Base-by-base conservation (phyloP, 2,888 invertebrate species). In the Eristalinus sepulchralis region DNA sequence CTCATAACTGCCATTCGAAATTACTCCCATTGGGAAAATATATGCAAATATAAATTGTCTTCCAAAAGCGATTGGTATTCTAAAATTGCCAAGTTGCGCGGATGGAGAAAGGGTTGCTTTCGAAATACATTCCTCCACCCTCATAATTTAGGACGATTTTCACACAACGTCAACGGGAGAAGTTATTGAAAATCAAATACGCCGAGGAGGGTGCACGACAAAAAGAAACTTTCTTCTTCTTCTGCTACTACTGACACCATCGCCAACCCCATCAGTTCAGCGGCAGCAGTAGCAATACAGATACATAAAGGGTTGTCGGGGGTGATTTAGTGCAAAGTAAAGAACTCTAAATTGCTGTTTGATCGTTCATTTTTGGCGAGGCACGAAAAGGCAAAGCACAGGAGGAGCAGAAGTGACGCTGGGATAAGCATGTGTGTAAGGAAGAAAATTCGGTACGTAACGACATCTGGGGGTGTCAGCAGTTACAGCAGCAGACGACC, bases 131-230 rank as follows among this genome's bases (percentile, higher is more conserved):
- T 79, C 83, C 83, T 83, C 64, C 73, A 71, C 83, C 83, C 86
- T 79, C 86, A 86, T 86, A 86, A 86, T 86, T 86, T 83, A 86
- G 57, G 78, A 86, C 86, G 77, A 86, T 86, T 86, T 85, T 86
- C 86, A 86, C 83, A 86, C 83, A 86, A 82, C 78, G 83, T 86
- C 86, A 86, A 83, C 86, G 57, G 83, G 62, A 79, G 71, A 86
- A 86, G 78, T 86, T 86, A 86, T 83, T 83, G 86, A 86, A 86
- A 86, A 83, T 79, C 83, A 86, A 83, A 86, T 86, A 86, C 78
- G 78, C 73, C 71, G 55, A 17, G 39, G 53, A 66, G 78, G 75
- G 57, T 81, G 81, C 62, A 76, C 47, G 59, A 68, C 70, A 83
- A 63, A 71, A 73, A 71, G 75, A 78, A 78, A 72, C 60, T 72